Base-by-base conservation (phyloP, 1,140 invertebrate species). In the Micrasema minimum region DNA sequence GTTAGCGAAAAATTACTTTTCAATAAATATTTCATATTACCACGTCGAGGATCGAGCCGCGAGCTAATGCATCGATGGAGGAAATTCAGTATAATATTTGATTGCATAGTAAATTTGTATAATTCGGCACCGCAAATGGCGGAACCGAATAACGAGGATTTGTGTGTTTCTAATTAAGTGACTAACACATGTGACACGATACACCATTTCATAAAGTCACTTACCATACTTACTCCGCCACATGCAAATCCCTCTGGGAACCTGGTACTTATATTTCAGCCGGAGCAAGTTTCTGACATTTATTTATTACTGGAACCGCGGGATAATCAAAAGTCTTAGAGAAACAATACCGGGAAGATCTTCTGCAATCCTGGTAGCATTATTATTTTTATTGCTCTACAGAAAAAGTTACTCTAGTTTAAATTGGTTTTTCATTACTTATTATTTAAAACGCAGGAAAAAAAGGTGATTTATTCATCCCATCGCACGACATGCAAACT, bases 151-250 rank as follows among this genome's bases (percentile, higher is more conserved):
- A 66, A 70, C 62, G 68, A 57, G 66, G 69, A 75, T 75, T 75
- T 75, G 72, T 75, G 69, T 71, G 69, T 71, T 75, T 75, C 69
- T 75, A 75, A 75, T 75, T 75, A 75, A 75, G 72, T 71, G 69
- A 71, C 69, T 71, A 68, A 61, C 72, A 71, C 72, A 75, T 75
- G 72, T 75, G 72, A 71, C 72, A 71, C 51, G 22, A 66, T 23
- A 26, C 31, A 35, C 35, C 72, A 51, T 74, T 74, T 71, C 68
- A 68, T 64, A 68, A 43, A 69, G 72, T 71, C 62, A 71, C 65
- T 55, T 66, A 71, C 68, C 62, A 57, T 46, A 61, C 51, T 64
- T 57, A 64, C 16, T 64, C 43, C 22, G 23, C 59, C 59, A 31
- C 43, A 7, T 51, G 48, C 31, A 37, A 38, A 38, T 53, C 48